Evolutionary conservation across 2,797 vertebrate genomes (phyloP), one percentile per base, ranked within the genome.

Genomic region (Syndactyla subalaris): DNA sequence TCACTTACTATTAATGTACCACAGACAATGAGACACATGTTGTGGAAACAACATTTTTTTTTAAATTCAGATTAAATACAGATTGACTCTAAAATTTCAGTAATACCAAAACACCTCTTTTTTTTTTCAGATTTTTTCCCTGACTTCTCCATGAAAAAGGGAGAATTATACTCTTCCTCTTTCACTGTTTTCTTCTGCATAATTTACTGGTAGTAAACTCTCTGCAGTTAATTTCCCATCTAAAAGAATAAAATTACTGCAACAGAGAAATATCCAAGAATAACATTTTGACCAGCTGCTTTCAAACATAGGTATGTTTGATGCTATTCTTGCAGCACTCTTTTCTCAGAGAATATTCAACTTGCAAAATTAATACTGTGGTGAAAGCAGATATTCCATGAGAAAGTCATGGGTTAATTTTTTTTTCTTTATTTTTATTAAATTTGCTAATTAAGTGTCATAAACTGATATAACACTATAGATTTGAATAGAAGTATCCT

Each of bases 281-380:
- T 80, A 96, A 72, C 74, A 89, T 92, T 94, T 95, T 34, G 75
- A 96, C 74, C 92, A 96, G 63, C 73, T 94, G 80, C 83, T 96
- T 97, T 95, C 91, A 95, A 91, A 94, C 94, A 93, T 74, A 36
- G n/a, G 30, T 92, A 79, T 85, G 83, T 89, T 95, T 93, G 80
- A 92, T 95, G 48, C 16, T 95, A 96, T 91, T 92, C 95, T 97
- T 93, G 36, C 24, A 90, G 85, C 85, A 95, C 54, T 92, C 63
- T 89, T 58, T 92, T 96, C 85, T 68, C 86, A 93, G 76, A 78
- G 66, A 93, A 95, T 89, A 94, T 92, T 85, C 84, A 89, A 96
- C 72, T 76, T 96, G 93, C 89, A 95, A 97, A 96, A 95, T 93
- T 80, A 92, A 72, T 95, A 90, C 73, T 95, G 82, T 96, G 81